These are phyloP conservation scores for Leptinotarsa haldemani DNA, from an alignment of 2,888 invertebrate species.

Conservation along the genomic window DNA sequence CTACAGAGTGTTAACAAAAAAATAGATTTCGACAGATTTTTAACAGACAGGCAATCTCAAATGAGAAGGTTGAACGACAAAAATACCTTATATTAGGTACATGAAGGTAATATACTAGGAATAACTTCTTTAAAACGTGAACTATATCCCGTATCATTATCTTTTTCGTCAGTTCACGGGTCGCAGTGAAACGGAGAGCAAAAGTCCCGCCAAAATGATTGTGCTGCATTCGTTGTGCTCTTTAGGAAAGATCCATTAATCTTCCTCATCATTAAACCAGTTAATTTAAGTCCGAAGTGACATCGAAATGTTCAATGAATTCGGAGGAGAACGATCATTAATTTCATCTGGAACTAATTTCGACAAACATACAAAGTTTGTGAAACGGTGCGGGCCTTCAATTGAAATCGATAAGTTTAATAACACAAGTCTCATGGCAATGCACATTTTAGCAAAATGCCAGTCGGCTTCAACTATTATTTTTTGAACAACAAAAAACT, in stretches of 20 bases:
- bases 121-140: no score
- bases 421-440: no score
- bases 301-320: slow-evolving; percentile 50
- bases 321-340: slow-evolving; percentile 48
- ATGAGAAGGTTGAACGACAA: no score
- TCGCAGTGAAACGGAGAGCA: not conserved
- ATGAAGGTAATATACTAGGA: no score
- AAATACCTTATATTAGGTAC: no score
- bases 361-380: slow-evolving; percentile 27
- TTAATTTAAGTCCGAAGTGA: slow-evolving; percentile 47
- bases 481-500: no score
- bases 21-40: no score
- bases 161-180: slow-evolving; percentile 3
- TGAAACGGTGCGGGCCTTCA: slow-evolving; percentile 26
- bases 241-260: slow-evolving; percentile 41
- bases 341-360: slow-evolving; percentile 44
- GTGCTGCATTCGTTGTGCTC: slow-evolving; percentile 8
- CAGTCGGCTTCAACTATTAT: no score
- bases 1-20: no score
- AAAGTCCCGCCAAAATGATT: slow-evolving; percentile 3
- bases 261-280: slow-evolving; percentile 49
- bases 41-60: no score
- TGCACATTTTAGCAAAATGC: no score
- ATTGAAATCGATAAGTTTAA: not conserved
- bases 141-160: not conserved